Evolutionary conservation across 2,113 vertebrate genomes (phyloP).

Genomic region (Pelobates fuscus): DNA sequence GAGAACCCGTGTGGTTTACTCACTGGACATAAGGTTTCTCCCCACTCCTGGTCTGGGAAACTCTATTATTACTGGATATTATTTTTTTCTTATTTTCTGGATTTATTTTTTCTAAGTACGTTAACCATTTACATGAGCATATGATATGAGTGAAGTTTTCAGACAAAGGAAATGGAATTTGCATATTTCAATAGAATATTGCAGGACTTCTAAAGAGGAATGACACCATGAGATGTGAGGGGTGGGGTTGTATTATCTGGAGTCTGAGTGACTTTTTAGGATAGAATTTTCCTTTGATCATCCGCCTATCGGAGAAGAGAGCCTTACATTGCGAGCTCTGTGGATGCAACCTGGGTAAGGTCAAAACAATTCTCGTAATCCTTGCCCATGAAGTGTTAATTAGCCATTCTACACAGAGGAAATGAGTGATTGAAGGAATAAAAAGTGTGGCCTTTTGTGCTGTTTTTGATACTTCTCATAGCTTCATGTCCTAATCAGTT

Average conservation of each 20-base stretch:
- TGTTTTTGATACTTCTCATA: conserved; percentile 2
- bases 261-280: neutral
- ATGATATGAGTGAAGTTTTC: too few relatives aligned
- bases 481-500: conserved; percentile 13
- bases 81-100: too few relatives aligned
- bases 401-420: neutral
- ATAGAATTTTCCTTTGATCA: neutral
- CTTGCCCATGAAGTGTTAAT: conserved; percentile 7
- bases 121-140: too few relatives aligned
- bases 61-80: too few relatives aligned
- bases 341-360: conserved; percentile 1
- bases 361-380: neutral
- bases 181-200: too few relatives aligned
- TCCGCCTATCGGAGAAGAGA: neutral
- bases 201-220: neutral
- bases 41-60: too few relatives aligned
- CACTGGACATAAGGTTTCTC: too few relatives aligned
- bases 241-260: neutral
- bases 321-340: neutral
- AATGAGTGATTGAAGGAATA: neutral
- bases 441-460: neutral
- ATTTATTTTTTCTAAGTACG: too few relatives aligned
- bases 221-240: neutral
- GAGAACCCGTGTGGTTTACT: too few relatives aligned
- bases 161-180: too few relatives aligned